Evolutionary conservation across 2,113 vertebrate species (phyloP).

Genomic region (Hydrolagus affinis): DNA sequence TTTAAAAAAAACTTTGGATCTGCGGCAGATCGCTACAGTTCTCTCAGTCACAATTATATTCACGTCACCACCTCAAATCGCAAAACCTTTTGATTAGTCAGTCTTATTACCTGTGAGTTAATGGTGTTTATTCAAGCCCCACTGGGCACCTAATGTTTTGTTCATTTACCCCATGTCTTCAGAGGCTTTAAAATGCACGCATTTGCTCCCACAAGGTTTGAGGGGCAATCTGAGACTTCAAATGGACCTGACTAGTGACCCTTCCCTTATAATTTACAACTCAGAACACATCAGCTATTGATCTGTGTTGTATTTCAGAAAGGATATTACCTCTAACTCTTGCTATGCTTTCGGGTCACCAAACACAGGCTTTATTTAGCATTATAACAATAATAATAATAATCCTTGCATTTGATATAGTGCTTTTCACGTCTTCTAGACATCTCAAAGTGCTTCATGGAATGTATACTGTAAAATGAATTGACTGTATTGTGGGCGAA

Average conservation of each 20-base stretch:
- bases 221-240: neutral
- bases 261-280: neutral
- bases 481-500: too few species aligned
- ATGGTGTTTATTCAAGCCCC: conserved; percentile 4
- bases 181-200: neutral
- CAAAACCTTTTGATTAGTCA: neutral
- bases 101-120: conserved; percentile 22
- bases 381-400: too few species aligned
- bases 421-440: neutral
- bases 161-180: conserved; percentile 19
- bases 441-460: too few species aligned
- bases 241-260: neutral
- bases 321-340: neutral
- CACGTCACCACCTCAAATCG: neutral
- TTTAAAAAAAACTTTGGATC: neutral
- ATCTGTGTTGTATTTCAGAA: neutral
- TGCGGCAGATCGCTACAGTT: neutral
- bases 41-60: neutral
- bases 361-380: neutral
- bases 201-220: neutral
- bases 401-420: neutral
- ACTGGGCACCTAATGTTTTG: neutral
- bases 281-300: neutral
- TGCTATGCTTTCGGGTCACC: neutral
- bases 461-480: too few species aligned